phyloP scores from a whole-genome alignment of 2,888 invertebrate species.

The Caradrina kadenii region DNA sequence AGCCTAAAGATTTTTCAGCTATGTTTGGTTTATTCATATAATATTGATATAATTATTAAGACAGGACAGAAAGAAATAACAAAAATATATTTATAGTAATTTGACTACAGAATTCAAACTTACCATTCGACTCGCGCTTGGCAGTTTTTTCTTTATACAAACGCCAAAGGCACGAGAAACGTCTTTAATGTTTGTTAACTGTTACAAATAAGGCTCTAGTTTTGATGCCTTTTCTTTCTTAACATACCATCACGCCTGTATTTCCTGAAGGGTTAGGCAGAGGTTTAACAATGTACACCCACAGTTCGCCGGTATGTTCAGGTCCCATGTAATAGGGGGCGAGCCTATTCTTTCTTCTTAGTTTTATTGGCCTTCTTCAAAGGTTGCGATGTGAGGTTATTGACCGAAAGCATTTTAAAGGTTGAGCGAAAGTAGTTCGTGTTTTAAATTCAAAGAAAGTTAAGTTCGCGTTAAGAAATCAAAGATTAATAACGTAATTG shows the following conservation, averaged over 20 bases:
- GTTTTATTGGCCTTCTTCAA: not conserved
- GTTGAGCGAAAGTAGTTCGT: not conserved
- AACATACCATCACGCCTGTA: too few species aligned
- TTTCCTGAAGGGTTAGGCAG: too few species aligned
- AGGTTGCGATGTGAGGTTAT: not conserved
- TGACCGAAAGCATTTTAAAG: not conserved
- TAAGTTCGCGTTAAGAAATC: constrained; percentile 1
- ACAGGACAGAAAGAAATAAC: too few species aligned
- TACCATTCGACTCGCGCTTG: not conserved
- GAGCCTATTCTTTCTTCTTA: not conserved
- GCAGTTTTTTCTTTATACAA: not conserved
- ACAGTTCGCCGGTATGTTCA: too few species aligned
- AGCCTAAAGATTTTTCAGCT: too few species aligned
- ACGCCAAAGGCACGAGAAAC: not conserved
- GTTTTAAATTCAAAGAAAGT: constrained; percentile 14
- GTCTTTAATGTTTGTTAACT: constrained; percentile 3
- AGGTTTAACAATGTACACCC: too few species aligned
- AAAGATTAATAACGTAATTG: constrained; percentile 12
- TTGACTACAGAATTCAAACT: not conserved
- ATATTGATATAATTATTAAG: too few species aligned
- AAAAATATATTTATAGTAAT: too few species aligned
- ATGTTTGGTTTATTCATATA: too few species aligned
- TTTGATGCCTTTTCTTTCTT: not conserved
- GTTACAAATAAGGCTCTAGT: not conserved
- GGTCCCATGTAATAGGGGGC: too few species aligned